Conservation (phyloP, 1,140 invertebrate species). For the Leptoteleia sp. region DNA sequence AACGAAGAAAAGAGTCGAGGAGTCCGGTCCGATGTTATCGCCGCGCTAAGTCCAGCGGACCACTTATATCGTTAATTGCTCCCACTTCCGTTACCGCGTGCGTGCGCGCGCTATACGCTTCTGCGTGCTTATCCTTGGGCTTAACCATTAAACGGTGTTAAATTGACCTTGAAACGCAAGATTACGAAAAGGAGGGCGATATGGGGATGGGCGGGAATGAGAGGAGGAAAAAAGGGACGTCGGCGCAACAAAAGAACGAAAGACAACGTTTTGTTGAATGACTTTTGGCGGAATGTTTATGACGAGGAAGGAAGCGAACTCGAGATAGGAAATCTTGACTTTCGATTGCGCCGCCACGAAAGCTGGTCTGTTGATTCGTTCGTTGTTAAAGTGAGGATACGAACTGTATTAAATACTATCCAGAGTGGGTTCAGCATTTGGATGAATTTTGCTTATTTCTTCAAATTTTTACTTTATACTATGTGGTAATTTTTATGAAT, state of each 20-base stretch:
- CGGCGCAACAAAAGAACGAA: conserved; percentile 14
- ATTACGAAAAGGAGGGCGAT: conserved; percentile 52
- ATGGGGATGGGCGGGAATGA: conserved; percentile 22
- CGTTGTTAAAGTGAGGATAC: too few relatives aligned
- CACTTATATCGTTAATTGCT: conserved; percentile 82
- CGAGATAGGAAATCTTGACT: conserved; percentile 17
- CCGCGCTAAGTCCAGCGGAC: conserved; percentile 76
- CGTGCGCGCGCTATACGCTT: conserved; percentile 59
- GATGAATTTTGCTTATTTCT: too few relatives aligned
- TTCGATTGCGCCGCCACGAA: too few relatives aligned
- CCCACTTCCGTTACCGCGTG: conserved; percentile 77
- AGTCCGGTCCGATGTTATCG: conserved; percentile 72
- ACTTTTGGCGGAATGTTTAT: conserved; percentile 10
- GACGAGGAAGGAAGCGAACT: conserved; percentile 26
- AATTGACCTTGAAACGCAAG: conserved; percentile 67
- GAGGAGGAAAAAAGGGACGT: conserved; percentile 10
- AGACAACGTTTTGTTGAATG: conserved; percentile 22
- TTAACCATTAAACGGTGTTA: conserved; percentile 66
- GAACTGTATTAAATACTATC: too few relatives aligned
- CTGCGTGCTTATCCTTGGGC: conserved; percentile 59
- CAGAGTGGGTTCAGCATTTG: too few relatives aligned
- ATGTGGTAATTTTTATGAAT: too few relatives aligned
- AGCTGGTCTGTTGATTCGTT: too few relatives aligned
- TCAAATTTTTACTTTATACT: too few relatives aligned
- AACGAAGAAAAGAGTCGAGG: conserved; percentile 71